Evolutionary conservation across 2,797 vertebrate species (phyloP).

Genomic region (Miichthys miiuy): DNA sequence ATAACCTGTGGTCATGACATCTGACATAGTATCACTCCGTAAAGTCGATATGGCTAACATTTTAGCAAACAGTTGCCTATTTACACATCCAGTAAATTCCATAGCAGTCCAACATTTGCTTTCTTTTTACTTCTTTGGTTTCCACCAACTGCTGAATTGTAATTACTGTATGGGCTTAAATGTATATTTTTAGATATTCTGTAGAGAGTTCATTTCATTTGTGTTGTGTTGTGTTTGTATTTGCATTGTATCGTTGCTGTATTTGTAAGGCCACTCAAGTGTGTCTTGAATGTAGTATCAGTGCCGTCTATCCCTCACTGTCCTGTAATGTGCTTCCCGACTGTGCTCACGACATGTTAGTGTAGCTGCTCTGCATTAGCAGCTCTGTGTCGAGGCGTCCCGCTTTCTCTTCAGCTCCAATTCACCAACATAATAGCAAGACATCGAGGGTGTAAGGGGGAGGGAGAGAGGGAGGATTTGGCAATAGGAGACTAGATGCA

Average conservation of each 20-base stretch:
- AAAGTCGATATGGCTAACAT: not conserved
- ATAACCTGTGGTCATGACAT: not conserved
- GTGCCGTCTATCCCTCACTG: not conserved
- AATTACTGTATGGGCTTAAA: too few species aligned
- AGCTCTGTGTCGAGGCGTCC: constrained; percentile 64
- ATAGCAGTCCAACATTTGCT: too few species aligned
- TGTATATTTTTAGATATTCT: too few species aligned
- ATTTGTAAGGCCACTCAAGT: not conserved
- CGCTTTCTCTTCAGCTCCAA: constrained; percentile 81
- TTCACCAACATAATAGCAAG: constrained; percentile 77
- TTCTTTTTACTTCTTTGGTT: constrained; percentile 5
- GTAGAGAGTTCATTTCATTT: not conserved
- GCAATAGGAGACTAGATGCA: constrained; percentile 29
- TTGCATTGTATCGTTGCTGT: constrained; percentile 1
- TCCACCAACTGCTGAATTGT: not conserved
- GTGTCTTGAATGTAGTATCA: constrained; percentile 3
- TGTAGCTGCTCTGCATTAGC: constrained; percentile 69
- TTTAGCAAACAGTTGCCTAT: not conserved
- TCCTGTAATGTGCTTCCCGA: constrained; percentile 21
- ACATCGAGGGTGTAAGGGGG: constrained; percentile 46
- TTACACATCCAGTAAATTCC: not conserved
- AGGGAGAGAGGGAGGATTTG: not conserved
- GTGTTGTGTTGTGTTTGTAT: not conserved
- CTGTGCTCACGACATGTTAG: constrained; percentile 36
- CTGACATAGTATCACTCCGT: not conserved